A percentile compares a stretch with the other conserved stretches of the same genome.
phyloP scores from a whole-genome alignment of 2,113 vertebrate species.

The Chrysochloris asiatica region DNA sequence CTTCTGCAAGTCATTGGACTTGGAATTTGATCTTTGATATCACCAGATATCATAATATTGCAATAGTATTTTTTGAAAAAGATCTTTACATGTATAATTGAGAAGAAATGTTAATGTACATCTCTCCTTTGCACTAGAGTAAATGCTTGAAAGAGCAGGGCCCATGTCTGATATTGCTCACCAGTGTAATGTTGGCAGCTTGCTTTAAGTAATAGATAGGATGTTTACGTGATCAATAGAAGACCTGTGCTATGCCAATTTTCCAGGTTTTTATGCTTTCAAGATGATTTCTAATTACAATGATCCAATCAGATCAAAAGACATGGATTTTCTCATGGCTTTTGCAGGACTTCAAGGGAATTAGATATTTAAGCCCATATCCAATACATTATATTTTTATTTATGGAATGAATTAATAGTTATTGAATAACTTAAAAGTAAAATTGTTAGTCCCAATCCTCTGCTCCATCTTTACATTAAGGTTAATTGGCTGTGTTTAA shows the following conservation, averaged over 20 bases:
- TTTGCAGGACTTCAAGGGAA: not conserved
- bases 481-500: not conserved
- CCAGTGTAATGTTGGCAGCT: not conserved
- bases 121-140: not conserved
- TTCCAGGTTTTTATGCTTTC: not conserved
- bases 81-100: not conserved
- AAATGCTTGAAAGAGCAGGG: not conserved
- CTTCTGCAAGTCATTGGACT: not conserved
- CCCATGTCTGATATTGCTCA: not conserved
- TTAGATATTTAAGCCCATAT: not conserved
- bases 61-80: not conserved
- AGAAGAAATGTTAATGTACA: not conserved
- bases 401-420: not conserved
- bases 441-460: not conserved
- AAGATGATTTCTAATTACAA: not conserved
- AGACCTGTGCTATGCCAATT: not conserved
- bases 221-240: not conserved
- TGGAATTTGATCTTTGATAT: not conserved
- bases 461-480: not conserved
- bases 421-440: not conserved
- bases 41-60: not conserved
- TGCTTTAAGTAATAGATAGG: not conserved
- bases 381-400: not conserved
- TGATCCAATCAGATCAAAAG: not conserved
- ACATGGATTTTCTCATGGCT: not conserved